Base-by-base conservation (phyloP, 1,140 invertebrate genomes). In the Caerostris extrusa region DNA sequence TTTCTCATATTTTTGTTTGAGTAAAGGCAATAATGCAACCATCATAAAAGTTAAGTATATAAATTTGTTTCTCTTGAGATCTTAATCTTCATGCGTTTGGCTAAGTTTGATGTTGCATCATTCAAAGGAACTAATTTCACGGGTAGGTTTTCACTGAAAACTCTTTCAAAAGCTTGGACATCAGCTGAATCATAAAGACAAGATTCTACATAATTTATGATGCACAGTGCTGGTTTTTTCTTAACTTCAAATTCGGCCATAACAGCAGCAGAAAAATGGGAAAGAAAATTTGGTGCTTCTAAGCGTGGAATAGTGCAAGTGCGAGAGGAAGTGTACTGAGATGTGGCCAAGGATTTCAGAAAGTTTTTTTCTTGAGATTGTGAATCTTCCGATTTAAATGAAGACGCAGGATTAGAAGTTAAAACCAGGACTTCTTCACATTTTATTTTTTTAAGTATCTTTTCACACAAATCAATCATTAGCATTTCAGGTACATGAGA, bases 191-290 rank as follows among this genome's bases (percentile, higher is more conserved):
- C 82, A 50, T 85, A n/a, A 7, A 85, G 8, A 85, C 56, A 14
- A n/a, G 58, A 7, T 53, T 92, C 81, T 14, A 92, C 71, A 67
- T 53, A 92, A 85, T 69, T 92, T n/a, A 92, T 60, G n/a, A 85
- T 14, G 69, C 90, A 92, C 19, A 92, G 2, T 6, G 90, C 90
- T 6, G 81, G 58, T 85, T 92, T 92, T 6, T 92, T 85, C 34
- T 67, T 83, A 7, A 92, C 19, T 67, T 83, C 81, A 85, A 92
- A 92, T 7, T 67, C 17, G 14, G 81, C 34, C 3, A 92, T 53
- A n/a, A 92, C 34, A 10, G 90, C 90, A 12, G 77, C 90, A 34
- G 90, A 34, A 55, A 92, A 85, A 67, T 57, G 50, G 8, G 81
- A 64, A 10, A 92, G 6, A 57, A 92, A 92, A 85, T 92, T 92